Percentiles rank a stretch among this genome's conserved stretches.
phyloP scores from a whole-genome alignment of 1,140 invertebrate genomes.

The Neodiprion fabricii region DNA sequence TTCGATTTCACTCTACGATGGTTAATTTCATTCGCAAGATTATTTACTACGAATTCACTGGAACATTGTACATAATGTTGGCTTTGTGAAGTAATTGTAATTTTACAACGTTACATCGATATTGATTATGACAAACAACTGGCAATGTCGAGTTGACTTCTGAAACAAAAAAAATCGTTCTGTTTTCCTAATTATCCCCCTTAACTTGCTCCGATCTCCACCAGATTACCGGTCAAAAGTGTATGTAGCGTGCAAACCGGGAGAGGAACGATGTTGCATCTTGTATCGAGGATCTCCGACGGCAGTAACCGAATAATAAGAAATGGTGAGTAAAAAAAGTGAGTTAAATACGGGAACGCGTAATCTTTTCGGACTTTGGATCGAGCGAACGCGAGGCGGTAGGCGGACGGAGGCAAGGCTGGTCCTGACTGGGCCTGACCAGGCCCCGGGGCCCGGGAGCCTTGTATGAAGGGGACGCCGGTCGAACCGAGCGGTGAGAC shows the following conservation, averaged over 20 bases:
- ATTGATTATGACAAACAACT: too few relatives aligned
- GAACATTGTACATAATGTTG: too few relatives aligned
- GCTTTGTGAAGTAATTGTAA: too few relatives aligned
- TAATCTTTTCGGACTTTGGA: constrained; percentile 7
- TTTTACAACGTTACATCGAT: too few relatives aligned
- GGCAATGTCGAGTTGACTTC: too few relatives aligned
- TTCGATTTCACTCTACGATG: too few relatives aligned
- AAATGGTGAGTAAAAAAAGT: not conserved
- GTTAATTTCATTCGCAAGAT: too few relatives aligned
- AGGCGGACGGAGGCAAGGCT: constrained; percentile 13
- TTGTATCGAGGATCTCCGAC: not conserved
- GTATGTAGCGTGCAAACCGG: not conserved
- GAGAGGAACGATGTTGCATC: not conserved
- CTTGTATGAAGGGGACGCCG: constrained; percentile 12
- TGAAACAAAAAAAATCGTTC: too few relatives aligned
- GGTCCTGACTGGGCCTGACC: constrained; percentile 8
- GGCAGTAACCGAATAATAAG: constrained; percentile 2
- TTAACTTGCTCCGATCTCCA: too few relatives aligned
- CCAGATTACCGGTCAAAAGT: too few relatives aligned
- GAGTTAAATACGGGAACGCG: constrained; percentile 2
- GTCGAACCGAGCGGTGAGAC: not conserved
- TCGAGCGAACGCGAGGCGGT: constrained; percentile 1
- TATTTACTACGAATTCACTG: too few relatives aligned
- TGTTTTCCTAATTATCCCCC: too few relatives aligned
- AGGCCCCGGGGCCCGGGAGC: constrained; percentile 20